Base-by-base conservation (phyloP, 2,888 invertebrate genomes). In the Resseliella maxima region DNA sequence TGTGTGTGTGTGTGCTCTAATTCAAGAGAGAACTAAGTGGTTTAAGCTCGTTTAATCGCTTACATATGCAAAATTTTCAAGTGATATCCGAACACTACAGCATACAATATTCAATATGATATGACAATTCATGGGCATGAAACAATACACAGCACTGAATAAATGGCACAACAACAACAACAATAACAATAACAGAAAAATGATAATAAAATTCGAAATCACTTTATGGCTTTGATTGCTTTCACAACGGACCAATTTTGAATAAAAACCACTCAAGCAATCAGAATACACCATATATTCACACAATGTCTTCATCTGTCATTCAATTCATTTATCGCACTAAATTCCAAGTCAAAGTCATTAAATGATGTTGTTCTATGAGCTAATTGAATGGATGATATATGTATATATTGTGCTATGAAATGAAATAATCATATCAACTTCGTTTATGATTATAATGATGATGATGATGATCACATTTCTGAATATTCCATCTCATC, bases 41-140 rank as follows among this genome's bases (percentile, higher is more conserved):
- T 72, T 72, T 72, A 72, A 27, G 72, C 72, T 72, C 31, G 15
- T 72, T 72, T 72, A 27, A 72, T 72, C 72, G 72, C 72, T 72
- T 72, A 31, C 72, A 72, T 72, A 72, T 72, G 72, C 31, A 31
- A 35, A 72, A 72, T 35, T 72, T 72, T 31, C 15, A 72, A 27
- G 27, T 12, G 31, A 72, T 10, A 24, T 24, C 24, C 1, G 59
- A 15, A 59, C 18, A 18, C 46, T 2, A n/a, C n/a, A 15, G 46
- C 46, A 24, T 15, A 6, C 24, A 6, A 72, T 31, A n/a, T 59
- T 31, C 12, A 72, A 31, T 72, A 21, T 72, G 18, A 24, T 59
- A 59, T 59, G 59, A 24, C 24, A 24, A 24, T 27, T 59, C 27
- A n/a, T 59, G 59, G 6, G 24, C 1, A 2, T 15, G 31, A 72